Evolutionary conservation across 1,140 invertebrate species (phyloP), one percentile per base, ranked within the genome.

Genomic region (Drosophila trapezifrons): DNA sequence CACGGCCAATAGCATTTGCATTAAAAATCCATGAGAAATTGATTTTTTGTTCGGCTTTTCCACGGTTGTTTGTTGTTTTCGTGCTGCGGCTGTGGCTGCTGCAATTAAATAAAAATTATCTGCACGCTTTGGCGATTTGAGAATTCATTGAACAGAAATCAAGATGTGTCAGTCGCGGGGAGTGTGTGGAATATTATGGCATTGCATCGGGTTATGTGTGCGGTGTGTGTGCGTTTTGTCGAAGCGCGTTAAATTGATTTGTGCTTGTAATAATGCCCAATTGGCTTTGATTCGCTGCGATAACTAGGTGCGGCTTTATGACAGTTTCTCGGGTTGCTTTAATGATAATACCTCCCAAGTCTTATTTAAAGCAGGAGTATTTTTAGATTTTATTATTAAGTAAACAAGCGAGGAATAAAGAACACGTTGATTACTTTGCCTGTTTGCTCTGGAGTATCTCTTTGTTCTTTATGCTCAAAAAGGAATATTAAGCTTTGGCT

Each of bases 91-190:
- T 65, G 56, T 35, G 51, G 60, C 49, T 63, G n/a, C 60, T 51
- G 70, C 82, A 85, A 85, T 85, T 86, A 83, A 76, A 83, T 79
- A 86, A 69, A 67, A 87, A 87, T 86, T 86, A 87, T 86, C 83
- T 86, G 83, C 83, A 86, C 84, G 79, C 83, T 87, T 86, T 86
- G 66, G 25, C 79, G 79, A 79, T 86, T 86, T 80, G 76, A 83
- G 84, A 83, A 86, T 83, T 86, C 83, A 86, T 79, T 86, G 79
- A 86, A 80, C 84, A 86, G 60, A 82, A 63, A 83, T 67, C 60
- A 63, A 79, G 75, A 87, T 87, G 72, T 76, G 46, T 20, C 32
- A 32, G 27, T 22, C 29, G 43, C 29, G 43, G 37, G 43, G 59
- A 42, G 45, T 35, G 59, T 60, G 47, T 66, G 43, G 67, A 57